These are phyloP conservation scores for Drosophila kurseongensis DNA, from an alignment of 1,140 invertebrate genomes.

Conservation along the genomic window DNA sequence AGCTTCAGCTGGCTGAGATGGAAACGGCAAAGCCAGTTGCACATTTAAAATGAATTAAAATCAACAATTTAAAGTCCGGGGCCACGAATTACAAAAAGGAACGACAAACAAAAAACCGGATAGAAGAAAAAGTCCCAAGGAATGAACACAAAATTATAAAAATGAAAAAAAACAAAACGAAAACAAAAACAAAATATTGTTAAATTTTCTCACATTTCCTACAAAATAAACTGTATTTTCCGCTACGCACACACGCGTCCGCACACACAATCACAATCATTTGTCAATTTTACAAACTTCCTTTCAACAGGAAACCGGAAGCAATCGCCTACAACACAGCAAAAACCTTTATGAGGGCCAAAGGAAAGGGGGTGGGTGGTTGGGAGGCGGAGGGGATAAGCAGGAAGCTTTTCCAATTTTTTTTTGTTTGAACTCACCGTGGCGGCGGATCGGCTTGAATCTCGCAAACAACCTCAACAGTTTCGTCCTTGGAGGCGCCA, in stretches of 20 bases:
- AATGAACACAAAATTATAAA: background rate
- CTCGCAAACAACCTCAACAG: conserved; percentile 92
- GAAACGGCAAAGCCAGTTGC: conserved; percentile 25
- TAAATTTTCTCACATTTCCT: conserved; percentile 77
- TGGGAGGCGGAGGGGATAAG: background rate
- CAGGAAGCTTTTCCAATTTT: conserved; percentile 15
- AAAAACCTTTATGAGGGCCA: conserved; percentile 24
- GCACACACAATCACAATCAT: conserved; percentile 67
- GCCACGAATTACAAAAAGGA: conserved; percentile 4
- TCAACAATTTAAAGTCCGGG: conserved; percentile 44
- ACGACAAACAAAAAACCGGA: conserved; percentile 21
- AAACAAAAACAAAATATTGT: conserved; percentile 55
- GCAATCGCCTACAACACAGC: conserved; percentile 72
- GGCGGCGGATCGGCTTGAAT: conserved; percentile 95
- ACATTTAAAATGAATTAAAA: conserved; percentile 65
- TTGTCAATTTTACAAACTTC: conserved; percentile 79
- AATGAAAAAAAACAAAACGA: conserved; percentile 17
- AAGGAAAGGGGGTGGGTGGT: too few relatives aligned
- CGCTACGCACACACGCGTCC: conserved; percentile 40
- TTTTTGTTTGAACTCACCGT: conserved; percentile 76
- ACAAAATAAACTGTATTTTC: conserved; percentile 72
- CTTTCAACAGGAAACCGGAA: conserved; percentile 79
- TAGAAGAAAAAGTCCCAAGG: conserved; percentile 25
- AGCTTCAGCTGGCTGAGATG: background rate
- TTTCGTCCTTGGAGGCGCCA: conserved; percentile 93